Percentiles rank a stretch among this genome's conserved stretches.
phyloP scores from a whole-genome alignment of 2,797 vertebrate species.

The Rhinella marina region DNA sequence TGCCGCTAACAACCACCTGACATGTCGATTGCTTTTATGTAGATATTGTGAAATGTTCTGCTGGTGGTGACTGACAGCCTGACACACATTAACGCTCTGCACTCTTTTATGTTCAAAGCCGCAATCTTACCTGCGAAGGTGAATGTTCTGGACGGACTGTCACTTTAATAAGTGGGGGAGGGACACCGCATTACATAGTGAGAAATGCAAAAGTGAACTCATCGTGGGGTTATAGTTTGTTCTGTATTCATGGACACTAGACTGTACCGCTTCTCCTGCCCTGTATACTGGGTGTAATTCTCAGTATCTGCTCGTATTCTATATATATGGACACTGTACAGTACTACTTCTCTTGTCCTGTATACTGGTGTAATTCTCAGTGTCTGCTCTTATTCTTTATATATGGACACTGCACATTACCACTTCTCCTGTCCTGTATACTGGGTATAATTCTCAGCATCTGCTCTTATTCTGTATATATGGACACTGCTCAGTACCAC shows the following conservation, averaged over 20 bases:
- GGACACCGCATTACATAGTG: not conserved
- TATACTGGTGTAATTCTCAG: no score
- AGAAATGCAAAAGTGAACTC: not conserved
- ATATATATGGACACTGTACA: no score
- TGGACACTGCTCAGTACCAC: not conserved
- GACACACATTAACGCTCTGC: conserved; percentile 12
- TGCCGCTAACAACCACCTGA: conserved; percentile 53
- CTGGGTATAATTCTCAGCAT: not conserved
- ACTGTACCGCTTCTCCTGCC: not conserved
- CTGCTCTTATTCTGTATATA: not conserved
- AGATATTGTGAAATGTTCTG: conserved; percentile 59
- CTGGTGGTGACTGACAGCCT: conserved; percentile 23
- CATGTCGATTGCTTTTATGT: conserved; percentile 59
- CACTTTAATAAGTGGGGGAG: conserved; percentile 21
- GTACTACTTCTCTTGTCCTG: no score
- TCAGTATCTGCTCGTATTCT: no score
- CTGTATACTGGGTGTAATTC: not conserved
- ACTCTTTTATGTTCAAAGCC: conserved; percentile 36
- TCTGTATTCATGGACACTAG: not conserved
- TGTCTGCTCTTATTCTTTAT: no score
- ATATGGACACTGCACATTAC: not conserved
- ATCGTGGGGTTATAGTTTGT: not conserved
- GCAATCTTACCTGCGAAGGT: conserved; percentile 51
- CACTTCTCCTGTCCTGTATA: not conserved
- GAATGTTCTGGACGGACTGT: conserved; percentile 34